Percentiles rank a stretch among this genome's conserved stretches.
Evolutionary conservation across 2,113 vertebrate genomes (phyloP).

Genomic region (Calyptommatus sinebrachiatus): DNA sequence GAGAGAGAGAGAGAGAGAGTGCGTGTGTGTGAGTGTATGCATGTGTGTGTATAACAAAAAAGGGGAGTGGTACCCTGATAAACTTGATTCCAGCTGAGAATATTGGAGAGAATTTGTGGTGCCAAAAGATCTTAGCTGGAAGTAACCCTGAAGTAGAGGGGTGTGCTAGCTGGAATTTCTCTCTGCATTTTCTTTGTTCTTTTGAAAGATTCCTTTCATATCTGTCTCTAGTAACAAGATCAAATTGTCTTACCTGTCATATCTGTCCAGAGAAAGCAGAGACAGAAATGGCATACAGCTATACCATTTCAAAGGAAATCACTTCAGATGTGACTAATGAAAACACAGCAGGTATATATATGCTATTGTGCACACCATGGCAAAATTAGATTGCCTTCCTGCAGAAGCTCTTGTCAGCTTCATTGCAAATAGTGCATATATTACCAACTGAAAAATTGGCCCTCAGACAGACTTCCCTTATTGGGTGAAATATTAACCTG

Average conservation of each 20-base stretch:
- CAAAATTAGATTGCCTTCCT: constrained; percentile 13
- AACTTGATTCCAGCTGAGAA: neutral
- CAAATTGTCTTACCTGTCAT: constrained; percentile 7
- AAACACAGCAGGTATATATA: neutral
- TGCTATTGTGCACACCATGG: neutral
- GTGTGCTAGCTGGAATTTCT: neutral
- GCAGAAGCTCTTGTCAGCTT: constrained; percentile 4
- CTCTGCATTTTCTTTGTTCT: neutral
- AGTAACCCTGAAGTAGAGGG: neutral
- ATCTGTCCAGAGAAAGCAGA: constrained; percentile 3
- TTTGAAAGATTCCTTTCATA: neutral
- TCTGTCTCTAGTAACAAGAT: constrained; percentile 5
- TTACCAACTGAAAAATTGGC: neutral
- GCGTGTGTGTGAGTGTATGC: no score
- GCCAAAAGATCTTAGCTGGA: neutral
- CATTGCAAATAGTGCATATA: constrained; percentile 16
- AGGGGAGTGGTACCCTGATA: neutral
- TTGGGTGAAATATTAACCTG: constrained; percentile 11
- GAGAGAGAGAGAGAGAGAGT: no score
- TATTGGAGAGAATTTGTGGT: neutral
- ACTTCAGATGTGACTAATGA: constrained; percentile 22
- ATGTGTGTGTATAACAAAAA: neutral
- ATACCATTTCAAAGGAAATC: constrained; percentile 8
- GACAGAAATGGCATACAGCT: constrained; percentile 13
- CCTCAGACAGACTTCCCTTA: neutral